phyloP scores from a whole-genome alignment of 2,113 vertebrate genomes.

The Chelonoidis abingdonii region DNA sequence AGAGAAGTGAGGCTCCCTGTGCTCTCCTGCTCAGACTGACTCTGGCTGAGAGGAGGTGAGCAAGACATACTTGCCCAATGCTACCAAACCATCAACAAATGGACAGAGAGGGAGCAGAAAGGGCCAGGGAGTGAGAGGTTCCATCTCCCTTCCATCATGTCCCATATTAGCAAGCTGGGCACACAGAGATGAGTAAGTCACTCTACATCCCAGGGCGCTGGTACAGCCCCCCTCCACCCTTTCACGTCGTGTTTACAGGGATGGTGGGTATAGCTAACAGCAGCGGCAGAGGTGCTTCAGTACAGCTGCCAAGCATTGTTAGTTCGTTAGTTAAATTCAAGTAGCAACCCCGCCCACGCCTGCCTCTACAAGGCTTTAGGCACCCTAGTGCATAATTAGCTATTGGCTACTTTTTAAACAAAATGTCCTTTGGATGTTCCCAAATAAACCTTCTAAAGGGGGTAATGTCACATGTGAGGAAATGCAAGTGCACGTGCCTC shows the following conservation, averaged over 20 bases:
- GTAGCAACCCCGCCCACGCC: neutral
- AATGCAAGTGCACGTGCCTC: neutral
- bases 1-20: conserved; percentile 7
- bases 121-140: neutral
- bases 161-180: neutral
- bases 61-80: neutral
- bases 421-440: neutral
- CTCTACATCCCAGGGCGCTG: neutral
- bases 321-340: neutral
- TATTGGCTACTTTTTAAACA: neutral
- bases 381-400: neutral
- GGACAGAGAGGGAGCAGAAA: neutral
- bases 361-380: neutral
- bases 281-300: neutral
- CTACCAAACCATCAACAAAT: neutral
- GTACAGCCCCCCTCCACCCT: accelerated
- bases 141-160: neutral
- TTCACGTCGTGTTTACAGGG: neutral
- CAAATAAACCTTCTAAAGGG: neutral
- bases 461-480: neutral
- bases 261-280: neutral
- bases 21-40: neutral
- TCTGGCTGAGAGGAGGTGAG: neutral
- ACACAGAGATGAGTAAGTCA: neutral
- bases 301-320: neutral